phyloP scores from a whole-genome alignment of 2,888 invertebrate species.

The Tridacna crocea region DNA sequence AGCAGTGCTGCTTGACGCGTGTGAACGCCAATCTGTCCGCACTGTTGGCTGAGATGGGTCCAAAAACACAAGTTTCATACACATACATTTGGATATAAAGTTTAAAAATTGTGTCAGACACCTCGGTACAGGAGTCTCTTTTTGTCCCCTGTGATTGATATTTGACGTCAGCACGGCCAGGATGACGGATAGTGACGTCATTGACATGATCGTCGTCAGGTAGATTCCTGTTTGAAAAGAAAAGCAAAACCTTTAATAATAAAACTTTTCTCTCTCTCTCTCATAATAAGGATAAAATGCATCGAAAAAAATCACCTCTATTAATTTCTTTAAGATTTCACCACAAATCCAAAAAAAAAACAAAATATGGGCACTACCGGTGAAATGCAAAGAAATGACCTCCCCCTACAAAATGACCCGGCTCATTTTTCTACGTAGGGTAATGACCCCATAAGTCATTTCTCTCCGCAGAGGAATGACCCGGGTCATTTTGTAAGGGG shows the following conservation, averaged over 20 bases:
- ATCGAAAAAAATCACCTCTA: no score
- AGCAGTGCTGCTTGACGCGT: background rate
- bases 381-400: no score
- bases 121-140: conserved; percentile 69
- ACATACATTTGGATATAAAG: conserved; percentile 67
- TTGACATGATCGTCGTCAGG: conserved; percentile 83
- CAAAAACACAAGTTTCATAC: conserved; percentile 68
- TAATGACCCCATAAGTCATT: no score
- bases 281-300: no score
- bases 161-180: conserved; percentile 84
- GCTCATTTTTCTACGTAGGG: no score
- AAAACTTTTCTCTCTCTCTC: no score
- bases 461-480: no score
- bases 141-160: conserved; percentile 80
- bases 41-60: conserved; percentile 25
- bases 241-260: background rate
- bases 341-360: no score
- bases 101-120: conserved; percentile 60
- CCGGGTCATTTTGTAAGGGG: no score
- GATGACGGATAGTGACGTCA: conserved; percentile 83
- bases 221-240: conserved; percentile 80
- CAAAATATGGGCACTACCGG: no score
- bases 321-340: no score
- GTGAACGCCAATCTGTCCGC: conserved; percentile 18
- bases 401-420: no score